Evolutionary conservation across 1,140 invertebrate species (phyloP).

Genomic region (Drosophila elegans): DNA sequence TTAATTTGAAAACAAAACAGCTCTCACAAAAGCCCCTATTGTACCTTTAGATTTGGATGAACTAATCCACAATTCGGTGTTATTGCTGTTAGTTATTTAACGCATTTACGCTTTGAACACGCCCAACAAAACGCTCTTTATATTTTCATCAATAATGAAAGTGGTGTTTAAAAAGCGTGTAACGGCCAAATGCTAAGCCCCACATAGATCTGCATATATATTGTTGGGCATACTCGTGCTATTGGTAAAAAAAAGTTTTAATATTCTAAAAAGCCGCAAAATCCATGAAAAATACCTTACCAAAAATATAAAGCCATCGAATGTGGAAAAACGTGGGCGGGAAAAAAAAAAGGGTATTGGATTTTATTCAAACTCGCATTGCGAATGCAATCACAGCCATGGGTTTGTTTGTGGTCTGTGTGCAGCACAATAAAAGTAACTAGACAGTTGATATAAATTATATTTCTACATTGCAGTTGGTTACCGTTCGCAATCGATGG

Average conservation of each 20-base stretch:
- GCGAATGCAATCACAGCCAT: constrained; percentile 69
- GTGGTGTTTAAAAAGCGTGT: constrained; percentile 75
- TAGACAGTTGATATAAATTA: constrained; percentile 74
- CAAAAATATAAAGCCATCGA: constrained; percentile 38
- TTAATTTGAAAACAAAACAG: constrained; percentile 16
- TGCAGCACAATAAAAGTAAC: constrained; percentile 52
- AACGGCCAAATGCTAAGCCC: constrained; percentile 58
- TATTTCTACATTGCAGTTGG: constrained; percentile 68
- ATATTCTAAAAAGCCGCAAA: constrained; percentile 83
- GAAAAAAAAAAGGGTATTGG: constrained; percentile 7
- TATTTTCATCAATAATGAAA: constrained; percentile 75
- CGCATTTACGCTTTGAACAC: constrained; percentile 27
- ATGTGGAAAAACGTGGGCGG: constrained; percentile 18
- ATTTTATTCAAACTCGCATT: constrained; percentile 47
- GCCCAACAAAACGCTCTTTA: constrained; percentile 42
- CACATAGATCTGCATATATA: constrained; percentile 12
- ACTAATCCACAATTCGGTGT: constrained; percentile 26
- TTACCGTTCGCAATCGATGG: constrained; percentile 49
- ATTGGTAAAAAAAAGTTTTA: constrained; percentile 69
- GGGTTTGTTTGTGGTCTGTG: constrained; percentile 46
- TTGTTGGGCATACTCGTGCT: constrained; percentile 2
- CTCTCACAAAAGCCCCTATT: constrained; percentile 13
- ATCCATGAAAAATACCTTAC: constrained; percentile 66
- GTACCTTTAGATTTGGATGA: constrained; percentile 10
- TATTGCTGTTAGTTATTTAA: constrained; percentile 52